A percentile compares a stretch with the other conserved stretches of the same genome.
Conservation (phyloP, 1,140 invertebrate species). For the Drosophila ficusphila region DNA sequence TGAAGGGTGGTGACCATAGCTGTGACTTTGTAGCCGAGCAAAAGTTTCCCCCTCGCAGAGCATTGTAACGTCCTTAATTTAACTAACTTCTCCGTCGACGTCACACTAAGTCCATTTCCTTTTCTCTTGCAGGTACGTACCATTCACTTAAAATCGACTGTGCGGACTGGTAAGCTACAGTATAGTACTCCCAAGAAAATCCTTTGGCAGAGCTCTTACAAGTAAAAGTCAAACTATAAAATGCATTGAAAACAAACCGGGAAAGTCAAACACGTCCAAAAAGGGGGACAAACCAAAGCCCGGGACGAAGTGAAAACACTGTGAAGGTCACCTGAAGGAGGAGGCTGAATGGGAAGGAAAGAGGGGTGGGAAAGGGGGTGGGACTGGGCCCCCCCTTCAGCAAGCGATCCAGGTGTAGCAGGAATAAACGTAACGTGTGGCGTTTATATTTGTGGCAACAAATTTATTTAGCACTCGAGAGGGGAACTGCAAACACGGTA, state of each 20-base stretch:
- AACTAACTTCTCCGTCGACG: slow-evolving; percentile 1
- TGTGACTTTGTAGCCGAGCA: neutral
- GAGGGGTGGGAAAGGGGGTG: neutral
- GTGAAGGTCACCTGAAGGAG: slow-evolving; percentile 72
- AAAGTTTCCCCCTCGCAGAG: neutral
- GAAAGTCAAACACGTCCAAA: slow-evolving; percentile 35
- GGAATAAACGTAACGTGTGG: slow-evolving; percentile 78
- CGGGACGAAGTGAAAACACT: slow-evolving; percentile 16
- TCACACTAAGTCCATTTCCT: slow-evolving; percentile 12
- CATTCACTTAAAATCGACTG: neutral
- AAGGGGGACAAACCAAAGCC: slow-evolving; percentile 12
- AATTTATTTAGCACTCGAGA: slow-evolving; percentile 66
- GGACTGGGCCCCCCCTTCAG: slow-evolving; percentile 6
- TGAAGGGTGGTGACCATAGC: slow-evolving; percentile 5
- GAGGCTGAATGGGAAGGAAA: neutral
- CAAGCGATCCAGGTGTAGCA: slow-evolving; percentile 36
- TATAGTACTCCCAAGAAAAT: neutral
- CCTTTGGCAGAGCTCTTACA: neutral
- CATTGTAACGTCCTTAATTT: slow-evolving; percentile 6
- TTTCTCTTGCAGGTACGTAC: slow-evolving; percentile 49
- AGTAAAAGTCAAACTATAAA: slow-evolving; percentile 58
- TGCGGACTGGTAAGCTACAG: neutral
- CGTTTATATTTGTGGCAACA: slow-evolving; percentile 74
- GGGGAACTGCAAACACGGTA: slow-evolving; percentile 6
- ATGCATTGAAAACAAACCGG: slow-evolving; percentile 67